Evolutionary conservation across 2,888 invertebrate species (phyloP), one percentile per base, ranked within the genome.

Genomic region (Bruchidius siliquastri): DNA sequence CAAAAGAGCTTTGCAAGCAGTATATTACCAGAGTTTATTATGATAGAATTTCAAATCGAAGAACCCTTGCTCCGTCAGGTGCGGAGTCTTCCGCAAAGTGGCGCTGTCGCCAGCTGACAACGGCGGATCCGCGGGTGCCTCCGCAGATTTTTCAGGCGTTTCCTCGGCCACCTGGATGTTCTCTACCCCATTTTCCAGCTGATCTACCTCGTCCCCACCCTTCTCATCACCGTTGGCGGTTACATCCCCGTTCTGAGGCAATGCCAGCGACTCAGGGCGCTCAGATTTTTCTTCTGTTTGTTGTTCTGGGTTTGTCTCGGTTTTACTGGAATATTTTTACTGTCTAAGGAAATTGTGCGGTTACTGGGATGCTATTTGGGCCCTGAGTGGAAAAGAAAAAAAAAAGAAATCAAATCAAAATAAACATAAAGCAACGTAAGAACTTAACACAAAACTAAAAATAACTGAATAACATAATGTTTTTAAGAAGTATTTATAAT

Each of bases 41-140:
- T 93, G 93, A 85, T 92, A 92, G 86, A 93, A 93, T 84, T 94
- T 94, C 69, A 94, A 88, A 86, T 94, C 93, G 80, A 93, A 90
- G 85, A 90, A 93, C 69, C 92, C 92, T 81, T 90, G 90, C 71
- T 91, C 90, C 21, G 92, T 92, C 71, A 87, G 80, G 77, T 86
- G 85, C 66, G 87, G 85, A 67, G 84, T 85, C 75, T 86, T 86
- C 74, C 83, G 84, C 66, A 82, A 82, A 22, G 82, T 79, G 69
- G 83, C 20, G 22, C 49, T 73, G 20, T 71, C 67, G 8, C 18
- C 49, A 13, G 49, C 49, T 1, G 49, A 49, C 49, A 13, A 8
- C 3, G 49, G 49, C 18, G 18, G 49, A 18, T 72, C 73, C 72
- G 72, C 22, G 22, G 73, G 20, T 66, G 22, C 20, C 67, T 68